Conservation (phyloP, 2,888 invertebrate species). For the Tetragnatha montana region DNA sequence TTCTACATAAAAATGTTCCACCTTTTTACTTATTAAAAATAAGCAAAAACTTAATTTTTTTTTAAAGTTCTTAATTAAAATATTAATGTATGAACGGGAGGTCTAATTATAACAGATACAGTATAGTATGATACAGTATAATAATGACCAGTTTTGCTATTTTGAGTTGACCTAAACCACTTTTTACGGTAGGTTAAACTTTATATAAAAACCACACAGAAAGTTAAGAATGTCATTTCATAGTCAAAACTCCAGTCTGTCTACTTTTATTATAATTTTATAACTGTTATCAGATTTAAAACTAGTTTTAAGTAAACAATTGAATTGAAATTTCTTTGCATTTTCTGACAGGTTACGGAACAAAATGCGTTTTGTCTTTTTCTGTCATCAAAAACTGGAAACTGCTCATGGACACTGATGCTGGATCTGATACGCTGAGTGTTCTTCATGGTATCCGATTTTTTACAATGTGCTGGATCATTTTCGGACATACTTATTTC, state of each 20-base stretch:
- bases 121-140: too few species aligned
- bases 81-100: too few species aligned
- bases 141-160: too few species aligned
- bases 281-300: too few species aligned
- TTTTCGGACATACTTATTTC: constrained; percentile 69
- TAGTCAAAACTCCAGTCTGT: not conserved
- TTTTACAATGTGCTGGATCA: constrained; percentile 70
- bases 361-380: constrained; percentile 72
- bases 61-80: too few species aligned
- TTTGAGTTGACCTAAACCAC: not conserved
- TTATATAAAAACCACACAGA: not conserved
- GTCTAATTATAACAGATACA: too few species aligned
- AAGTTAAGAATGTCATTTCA: not conserved
- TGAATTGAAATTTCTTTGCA: not conserved
- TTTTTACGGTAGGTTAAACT: not conserved
- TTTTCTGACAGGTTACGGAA: constrained; percentile 23
- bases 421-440: constrained; percentile 47
- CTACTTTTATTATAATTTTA: too few species aligned
- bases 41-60: too few species aligned
- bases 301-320: too few species aligned
- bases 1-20: too few species aligned
- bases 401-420: constrained; percentile 72
- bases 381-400: constrained; percentile 73
- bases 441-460: constrained; percentile 67
- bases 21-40: too few species aligned